Conservation (phyloP, 2,113 vertebrate species). For the Nymphicus hollandicus region DNA sequence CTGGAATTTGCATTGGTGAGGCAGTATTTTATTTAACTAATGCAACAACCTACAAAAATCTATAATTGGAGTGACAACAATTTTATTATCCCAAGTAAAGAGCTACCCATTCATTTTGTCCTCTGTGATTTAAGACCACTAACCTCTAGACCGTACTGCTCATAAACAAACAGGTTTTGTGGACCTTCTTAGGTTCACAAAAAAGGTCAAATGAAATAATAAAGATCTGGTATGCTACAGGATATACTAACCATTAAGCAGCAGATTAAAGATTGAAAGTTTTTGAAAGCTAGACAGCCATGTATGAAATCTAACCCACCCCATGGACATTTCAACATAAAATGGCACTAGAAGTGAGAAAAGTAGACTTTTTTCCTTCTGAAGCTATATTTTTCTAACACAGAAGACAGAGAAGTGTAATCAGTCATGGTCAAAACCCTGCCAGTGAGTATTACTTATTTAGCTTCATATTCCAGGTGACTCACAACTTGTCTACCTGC, state of each 20-base stretch:
- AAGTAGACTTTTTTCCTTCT: slow-evolving; percentile 45
- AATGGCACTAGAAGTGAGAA: slow-evolving; percentile 62
- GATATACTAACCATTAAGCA: slow-evolving; percentile 63
- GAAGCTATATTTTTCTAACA: slow-evolving; percentile 59
- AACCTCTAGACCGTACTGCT: slow-evolving; percentile 1
- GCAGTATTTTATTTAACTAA: slow-evolving; percentile 58
- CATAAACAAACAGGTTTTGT: slow-evolving; percentile 65
- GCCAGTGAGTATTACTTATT: slow-evolving; percentile 64
- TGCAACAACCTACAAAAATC: slow-evolving; percentile 44
- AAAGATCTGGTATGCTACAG: slow-evolving; percentile 50
- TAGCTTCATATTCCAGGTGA: slow-evolving; percentile 66
- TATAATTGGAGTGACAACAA: slow-evolving; percentile 33
- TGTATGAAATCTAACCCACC: slow-evolving; percentile 46
- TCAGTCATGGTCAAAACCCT: slow-evolving; percentile 59
- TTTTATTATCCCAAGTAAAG: slow-evolving; percentile 40
- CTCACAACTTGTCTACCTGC: slow-evolving; percentile 65
- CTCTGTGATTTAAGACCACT: slow-evolving; percentile 43
- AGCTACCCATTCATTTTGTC: slow-evolving; percentile 29
- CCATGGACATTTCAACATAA: slow-evolving; percentile 33
- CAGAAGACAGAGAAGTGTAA: slow-evolving; percentile 54
- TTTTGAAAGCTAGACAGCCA: slow-evolving; percentile 57
- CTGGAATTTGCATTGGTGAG: slow-evolving; percentile 55
- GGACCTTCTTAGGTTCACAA: slow-evolving; percentile 55
- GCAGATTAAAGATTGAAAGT: slow-evolving; percentile 64
- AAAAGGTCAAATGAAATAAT: slow-evolving; percentile 65